These are phyloP conservation scores for Sternotherus odoratus DNA, from an alignment of 2,797 vertebrate genomes.

Conservation along the genomic window DNA sequence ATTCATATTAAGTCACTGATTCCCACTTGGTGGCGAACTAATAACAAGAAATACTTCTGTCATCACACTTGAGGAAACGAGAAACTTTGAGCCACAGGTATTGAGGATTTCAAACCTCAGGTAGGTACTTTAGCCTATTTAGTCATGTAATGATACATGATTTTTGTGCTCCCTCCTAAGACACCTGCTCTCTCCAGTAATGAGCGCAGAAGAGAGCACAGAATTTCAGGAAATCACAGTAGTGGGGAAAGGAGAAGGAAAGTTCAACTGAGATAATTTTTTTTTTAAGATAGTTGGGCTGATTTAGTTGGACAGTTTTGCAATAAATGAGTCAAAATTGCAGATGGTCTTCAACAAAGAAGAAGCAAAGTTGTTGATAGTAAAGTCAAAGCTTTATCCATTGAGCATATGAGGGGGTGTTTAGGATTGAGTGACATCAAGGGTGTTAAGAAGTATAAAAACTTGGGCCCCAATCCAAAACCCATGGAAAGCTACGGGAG, in stretches of 20 bases:
- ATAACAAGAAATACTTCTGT: conserved; percentile 52
- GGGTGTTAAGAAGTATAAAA: not conserved
- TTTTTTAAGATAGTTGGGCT: conserved; percentile 30
- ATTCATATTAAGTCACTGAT: conserved; percentile 9
- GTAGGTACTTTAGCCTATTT: rapidly evolving
- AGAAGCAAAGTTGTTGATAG: conserved; percentile 31
- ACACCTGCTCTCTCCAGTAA: not conserved
- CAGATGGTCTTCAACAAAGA: conserved; percentile 34
- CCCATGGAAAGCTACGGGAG: not conserved
- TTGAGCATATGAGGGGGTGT: not conserved
- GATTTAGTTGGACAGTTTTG: not conserved
- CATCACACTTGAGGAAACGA: conserved; percentile 6
- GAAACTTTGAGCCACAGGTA: not conserved
- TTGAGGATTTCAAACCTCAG: not conserved
- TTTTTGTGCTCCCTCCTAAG: not conserved
- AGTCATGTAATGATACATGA: not conserved
- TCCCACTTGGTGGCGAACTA: conserved; percentile 49
- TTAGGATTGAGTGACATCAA: not conserved
- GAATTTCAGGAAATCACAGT: not conserved
- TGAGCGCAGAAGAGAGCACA: not conserved
- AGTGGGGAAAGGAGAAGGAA: not conserved
- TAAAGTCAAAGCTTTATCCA: conserved; percentile 10
- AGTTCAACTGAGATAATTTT: not conserved
- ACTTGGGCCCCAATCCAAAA: not conserved
- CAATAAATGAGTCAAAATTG: conserved; percentile 44